Percentiles rank a stretch among this genome's conserved stretches.
Evolutionary conservation across 2,888 invertebrate genomes (phyloP).

Genomic region (Molorchus minor): DNA sequence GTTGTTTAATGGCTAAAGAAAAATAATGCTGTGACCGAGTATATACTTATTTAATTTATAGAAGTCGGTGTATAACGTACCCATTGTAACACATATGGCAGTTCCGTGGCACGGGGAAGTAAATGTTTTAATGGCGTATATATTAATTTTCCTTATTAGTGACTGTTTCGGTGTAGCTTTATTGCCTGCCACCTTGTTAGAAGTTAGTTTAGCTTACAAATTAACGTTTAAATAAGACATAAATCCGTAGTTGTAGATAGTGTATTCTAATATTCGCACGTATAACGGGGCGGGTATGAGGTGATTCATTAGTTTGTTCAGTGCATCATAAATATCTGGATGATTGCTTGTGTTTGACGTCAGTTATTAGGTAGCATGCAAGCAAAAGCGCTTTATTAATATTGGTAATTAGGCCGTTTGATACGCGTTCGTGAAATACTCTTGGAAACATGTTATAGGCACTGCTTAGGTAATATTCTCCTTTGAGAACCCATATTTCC

Average conservation of each 20-base stretch:
- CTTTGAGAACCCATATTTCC: conserved; percentile 3
- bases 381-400: conserved; percentile 48
- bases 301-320: conserved; percentile 53
- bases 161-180: not conserved
- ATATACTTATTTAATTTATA: no score
- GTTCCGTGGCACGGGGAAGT: no score
- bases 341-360: conserved; percentile 52
- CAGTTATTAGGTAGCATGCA: conserved; percentile 46
- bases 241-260: conserved; percentile 48
- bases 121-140: no score
- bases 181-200: not conserved
- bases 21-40: no score
- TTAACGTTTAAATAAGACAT: conserved; percentile 50
- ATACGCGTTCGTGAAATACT: conserved; percentile 40
- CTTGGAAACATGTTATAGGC: conserved; percentile 37
- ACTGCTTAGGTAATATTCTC: conserved; percentile 12
- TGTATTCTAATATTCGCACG: conserved; percentile 49
- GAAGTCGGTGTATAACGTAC: no score
- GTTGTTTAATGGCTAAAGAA: no score
- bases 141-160: no score
- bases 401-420: conserved; percentile 45
- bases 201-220: conserved; percentile 41
- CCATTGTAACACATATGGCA: no score
- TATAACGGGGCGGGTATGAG: conserved; percentile 46
- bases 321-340: conserved; percentile 47